Conservation (phyloP, 1,140 invertebrate genomes). For the Drosophila nigrodunni region DNA sequence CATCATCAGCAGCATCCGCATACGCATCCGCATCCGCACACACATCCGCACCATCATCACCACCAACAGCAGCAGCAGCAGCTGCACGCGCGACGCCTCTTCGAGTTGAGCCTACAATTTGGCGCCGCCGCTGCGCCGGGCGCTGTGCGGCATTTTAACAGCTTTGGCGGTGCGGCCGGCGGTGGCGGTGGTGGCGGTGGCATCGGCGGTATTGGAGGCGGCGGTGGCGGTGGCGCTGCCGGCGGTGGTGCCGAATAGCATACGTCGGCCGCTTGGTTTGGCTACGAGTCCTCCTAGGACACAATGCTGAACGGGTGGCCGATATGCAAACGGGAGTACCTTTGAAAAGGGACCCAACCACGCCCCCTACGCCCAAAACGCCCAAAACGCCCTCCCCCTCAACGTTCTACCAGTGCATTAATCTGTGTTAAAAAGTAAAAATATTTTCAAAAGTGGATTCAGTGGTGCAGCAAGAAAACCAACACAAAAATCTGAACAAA, state of each 20-base stretch:
- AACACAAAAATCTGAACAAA: background rate
- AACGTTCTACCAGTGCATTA: slow-evolving; percentile 80
- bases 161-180: slow-evolving; percentile 68
- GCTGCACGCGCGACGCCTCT: slow-evolving; percentile 81
- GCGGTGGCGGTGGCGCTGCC: slow-evolving; percentile 61
- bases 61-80: slow-evolving; percentile 84
- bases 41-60: slow-evolving; percentile 77
- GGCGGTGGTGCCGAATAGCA: slow-evolving; percentile 66
- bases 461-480: background rate
- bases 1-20: background rate
- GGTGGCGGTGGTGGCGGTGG: slow-evolving; percentile 67
- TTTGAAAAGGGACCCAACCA: slow-evolving; percentile 12
- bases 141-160: slow-evolving; percentile 81
- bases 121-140: slow-evolving; percentile 79
- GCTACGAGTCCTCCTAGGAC: slow-evolving; percentile 83
- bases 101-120: slow-evolving; percentile 84
- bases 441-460: slow-evolving; percentile 23
- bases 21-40: slow-evolving; percentile 60
- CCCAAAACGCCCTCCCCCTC: background rate
- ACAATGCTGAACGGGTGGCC: slow-evolving; percentile 62
- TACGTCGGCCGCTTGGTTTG: slow-evolving; percentile 83
- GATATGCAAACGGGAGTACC: slow-evolving; percentile 61
- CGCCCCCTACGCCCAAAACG: background rate
- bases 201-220: slow-evolving; percentile 69
- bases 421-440: slow-evolving; percentile 73